Percentiles rank a stretch among this genome's conserved stretches.
Evolutionary conservation across 2,797 vertebrate genomes (phyloP).

Genomic region (Vultur gryphus): DNA sequence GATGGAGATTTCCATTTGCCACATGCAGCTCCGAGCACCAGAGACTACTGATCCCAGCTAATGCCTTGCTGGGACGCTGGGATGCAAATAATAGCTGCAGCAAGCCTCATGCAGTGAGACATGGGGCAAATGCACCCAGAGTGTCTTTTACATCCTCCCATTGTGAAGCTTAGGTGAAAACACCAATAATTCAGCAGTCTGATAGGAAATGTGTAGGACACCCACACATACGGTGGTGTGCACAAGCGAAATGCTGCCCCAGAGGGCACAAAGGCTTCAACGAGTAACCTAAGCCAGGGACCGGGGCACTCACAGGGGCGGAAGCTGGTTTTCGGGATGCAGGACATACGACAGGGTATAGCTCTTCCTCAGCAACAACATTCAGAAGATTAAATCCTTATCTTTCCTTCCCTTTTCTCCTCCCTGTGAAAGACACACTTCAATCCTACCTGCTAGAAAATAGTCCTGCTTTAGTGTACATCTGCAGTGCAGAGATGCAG

Average conservation of each 20-base stretch:
- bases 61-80: neutral
- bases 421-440: neutral
- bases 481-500: neutral
- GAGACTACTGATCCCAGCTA: neutral
- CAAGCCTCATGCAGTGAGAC: neutral
- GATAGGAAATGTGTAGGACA: neutral
- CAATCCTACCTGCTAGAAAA: neutral
- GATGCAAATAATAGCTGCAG: neutral
- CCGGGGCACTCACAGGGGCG: neutral
- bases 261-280: neutral
- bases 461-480: neutral
- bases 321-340: neutral
- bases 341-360: neutral
- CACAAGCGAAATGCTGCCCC: fast-evolving
- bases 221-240: fast-evolving
- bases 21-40: neutral
- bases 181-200: neutral
- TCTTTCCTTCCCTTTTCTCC: neutral
- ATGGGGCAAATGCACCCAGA: neutral
- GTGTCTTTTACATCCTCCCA: neutral
- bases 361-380: neutral
- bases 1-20: neutral
- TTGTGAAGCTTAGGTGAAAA: neutral
- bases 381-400: neutral
- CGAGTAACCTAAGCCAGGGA: neutral